A percentile compares a stretch with the other conserved stretches of the same genome.
These are phyloP conservation scores for Leuciscus waleckii DNA, from an alignment of 2,797 vertebrate species.

Conservation along the genomic window DNA sequence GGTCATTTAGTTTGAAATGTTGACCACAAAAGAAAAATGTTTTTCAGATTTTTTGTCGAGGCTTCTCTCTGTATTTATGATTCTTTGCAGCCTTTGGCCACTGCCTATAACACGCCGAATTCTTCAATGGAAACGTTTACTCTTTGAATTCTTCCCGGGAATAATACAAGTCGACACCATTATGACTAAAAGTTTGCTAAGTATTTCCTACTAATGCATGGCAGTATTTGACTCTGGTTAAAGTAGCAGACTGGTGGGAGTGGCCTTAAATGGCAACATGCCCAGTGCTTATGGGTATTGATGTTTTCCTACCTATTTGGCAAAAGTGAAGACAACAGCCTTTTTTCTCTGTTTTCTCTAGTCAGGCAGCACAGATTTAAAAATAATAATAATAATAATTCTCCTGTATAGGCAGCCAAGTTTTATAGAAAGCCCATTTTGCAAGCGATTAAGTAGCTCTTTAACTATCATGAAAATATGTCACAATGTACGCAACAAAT, in stretches of 20 bases:
- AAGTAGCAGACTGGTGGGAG: not conserved
- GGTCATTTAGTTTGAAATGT: not conserved
- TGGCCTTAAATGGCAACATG: not conserved
- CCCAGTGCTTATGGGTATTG: not conserved
- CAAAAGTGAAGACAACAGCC: not conserved
- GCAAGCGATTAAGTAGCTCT: not conserved
- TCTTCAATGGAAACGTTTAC: not conserved
- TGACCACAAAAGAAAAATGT: not conserved
- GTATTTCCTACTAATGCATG: not conserved
- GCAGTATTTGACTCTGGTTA: not conserved
- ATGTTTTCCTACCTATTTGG: not conserved
- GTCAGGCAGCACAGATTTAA: not conserved
- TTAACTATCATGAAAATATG: conserved; percentile 7
- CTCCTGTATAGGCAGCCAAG: not conserved
- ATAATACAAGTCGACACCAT: not conserved
- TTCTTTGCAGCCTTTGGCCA: not conserved
- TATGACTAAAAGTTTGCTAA: not conserved
- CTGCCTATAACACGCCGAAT: not conserved
- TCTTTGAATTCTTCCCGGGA: not conserved
- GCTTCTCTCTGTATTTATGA: not conserved
- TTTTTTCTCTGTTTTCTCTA: not conserved
- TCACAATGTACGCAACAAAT: not conserved
- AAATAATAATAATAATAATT: not conserved
- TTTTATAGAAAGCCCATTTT: not conserved
- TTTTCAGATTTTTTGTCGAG: not conserved